Base-by-base conservation (phyloP, 2,888 invertebrate species). In the Rhopalosiphum nymphaeae region DNA sequence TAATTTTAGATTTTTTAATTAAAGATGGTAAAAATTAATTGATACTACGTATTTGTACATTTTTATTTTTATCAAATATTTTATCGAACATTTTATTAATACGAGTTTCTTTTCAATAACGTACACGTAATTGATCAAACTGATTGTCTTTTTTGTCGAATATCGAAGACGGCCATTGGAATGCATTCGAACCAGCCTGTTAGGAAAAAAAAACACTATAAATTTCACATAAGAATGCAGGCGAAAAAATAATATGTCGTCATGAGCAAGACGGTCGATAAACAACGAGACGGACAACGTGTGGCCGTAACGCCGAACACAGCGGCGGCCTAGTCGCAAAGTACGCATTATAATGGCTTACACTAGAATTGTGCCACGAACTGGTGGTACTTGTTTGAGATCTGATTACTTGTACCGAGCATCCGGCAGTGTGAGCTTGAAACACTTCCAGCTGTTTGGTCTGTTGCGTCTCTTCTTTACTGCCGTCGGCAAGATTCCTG, bases 371-470 rank as follows among this genome's bases (percentile, higher is more conserved):
- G 91, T 95, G 95, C 95, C 95, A 95, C 67, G 95, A 95, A 89
- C 95, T 95, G 56, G 95, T 95, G 92, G 95, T 95, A 92, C 95
- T 95, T 29, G 95, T 96, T 96, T 95, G 97, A 96, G 97, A 97
- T 95, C 97, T 97, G 96, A 98, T 97, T 95, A 98, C 97, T 95
- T 97, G 97, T 95, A 98, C 96, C 57, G 97, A 97, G 90, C 97
- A 97, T 16, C 97, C 97, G 88, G 97, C 97, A 95, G 97, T 97
- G 95, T 97, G 97, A 92, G 97, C 97, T 95, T 97, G 97, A 95
- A 97, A 96, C 95, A 98, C 97, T 96, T 98, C 97, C 96, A 97
- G 96, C 95, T 96, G 96, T 95, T 96, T 96, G 94, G 96, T 95
- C 96, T 96, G 57, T 95, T 96, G 95, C 94, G 95, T 57, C 95